Percentiles rank a stretch among this genome's conserved stretches.
phyloP scores from a whole-genome alignment of 2,888 invertebrate species.

The Fragum sueziense region DNA sequence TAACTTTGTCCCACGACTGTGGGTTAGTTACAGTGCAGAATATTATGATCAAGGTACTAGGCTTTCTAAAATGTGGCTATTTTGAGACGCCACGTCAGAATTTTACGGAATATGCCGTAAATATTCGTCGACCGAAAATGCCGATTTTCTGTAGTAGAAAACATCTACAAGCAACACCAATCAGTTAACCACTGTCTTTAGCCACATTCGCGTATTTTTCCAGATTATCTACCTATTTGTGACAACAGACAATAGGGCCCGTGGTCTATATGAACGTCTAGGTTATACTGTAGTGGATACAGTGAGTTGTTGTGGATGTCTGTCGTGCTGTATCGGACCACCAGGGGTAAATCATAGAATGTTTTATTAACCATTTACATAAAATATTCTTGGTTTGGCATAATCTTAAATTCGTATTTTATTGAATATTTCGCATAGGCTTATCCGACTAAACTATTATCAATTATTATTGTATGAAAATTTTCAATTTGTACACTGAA shows the following conservation, averaged over 20 bases:
- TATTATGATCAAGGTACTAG: too few species aligned
- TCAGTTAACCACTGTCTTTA: too few species aligned
- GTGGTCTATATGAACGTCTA: conserved; percentile 40
- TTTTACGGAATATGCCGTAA: too few species aligned
- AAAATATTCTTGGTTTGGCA: not conserved
- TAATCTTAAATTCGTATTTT: not conserved
- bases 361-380: not conserved
- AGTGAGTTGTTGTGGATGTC: conserved; percentile 22
- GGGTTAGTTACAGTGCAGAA: too few species aligned
- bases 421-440: not conserved
- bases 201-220: not conserved
- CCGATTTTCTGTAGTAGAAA: too few species aligned
- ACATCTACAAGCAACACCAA: too few species aligned
- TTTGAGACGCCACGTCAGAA: too few species aligned
- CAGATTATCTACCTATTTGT: conserved; percentile 41
- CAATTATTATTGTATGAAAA: not conserved
- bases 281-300: conserved; percentile 29
- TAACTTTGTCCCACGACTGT: too few species aligned
- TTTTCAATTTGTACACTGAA: not conserved
- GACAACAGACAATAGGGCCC: conserved; percentile 39
- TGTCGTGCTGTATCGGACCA: conserved; percentile 36
- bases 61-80: too few species aligned
- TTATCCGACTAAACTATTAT: not conserved
- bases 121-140: too few species aligned
- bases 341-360: conserved; percentile 37